Evolutionary conservation across 1,140 invertebrate genomes (phyloP).

Genomic region (Drosophila azteca): DNA sequence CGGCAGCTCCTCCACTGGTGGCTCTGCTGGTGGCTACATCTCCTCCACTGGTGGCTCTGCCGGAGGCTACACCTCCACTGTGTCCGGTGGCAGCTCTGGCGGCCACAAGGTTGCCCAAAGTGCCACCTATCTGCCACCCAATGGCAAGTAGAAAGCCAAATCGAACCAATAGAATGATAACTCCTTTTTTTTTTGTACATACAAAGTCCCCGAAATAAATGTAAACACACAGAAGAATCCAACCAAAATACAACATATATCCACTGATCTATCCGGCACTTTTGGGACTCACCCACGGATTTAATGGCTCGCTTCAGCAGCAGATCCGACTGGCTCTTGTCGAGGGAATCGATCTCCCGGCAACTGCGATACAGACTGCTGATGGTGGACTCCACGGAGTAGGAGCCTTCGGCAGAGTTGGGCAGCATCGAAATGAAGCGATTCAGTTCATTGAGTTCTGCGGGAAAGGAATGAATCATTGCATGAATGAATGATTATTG

Average conservation of each 20-base stretch:
- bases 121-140: constrained; percentile 63
- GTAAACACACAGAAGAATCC: constrained; percentile 32
- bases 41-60: constrained; percentile 3
- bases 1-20: constrained; percentile 3
- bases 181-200: constrained; percentile 36
- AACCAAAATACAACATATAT: neutral
- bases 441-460: constrained; percentile 81
- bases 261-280: too few species aligned
- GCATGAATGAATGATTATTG: too few species aligned
- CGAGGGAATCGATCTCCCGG: constrained; percentile 74
- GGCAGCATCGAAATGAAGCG: constrained; percentile 82
- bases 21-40: constrained; percentile 13
- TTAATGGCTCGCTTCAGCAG: constrained; percentile 73
- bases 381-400: constrained; percentile 75
- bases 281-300: constrained; percentile 66
- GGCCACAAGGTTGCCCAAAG: constrained; percentile 49
- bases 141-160: constrained; percentile 58
- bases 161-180: constrained; percentile 23
- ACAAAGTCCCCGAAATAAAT: constrained; percentile 10
- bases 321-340: constrained; percentile 79
- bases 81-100: constrained; percentile 24
- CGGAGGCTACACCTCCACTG: neutral
- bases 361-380: constrained; percentile 76
- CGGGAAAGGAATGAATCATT: neutral
- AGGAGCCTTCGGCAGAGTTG: constrained; percentile 60